Evolutionary conservation across 92 coral and sea anemone genomes (phyloP).

Genomic region (Porites rus): DNA sequence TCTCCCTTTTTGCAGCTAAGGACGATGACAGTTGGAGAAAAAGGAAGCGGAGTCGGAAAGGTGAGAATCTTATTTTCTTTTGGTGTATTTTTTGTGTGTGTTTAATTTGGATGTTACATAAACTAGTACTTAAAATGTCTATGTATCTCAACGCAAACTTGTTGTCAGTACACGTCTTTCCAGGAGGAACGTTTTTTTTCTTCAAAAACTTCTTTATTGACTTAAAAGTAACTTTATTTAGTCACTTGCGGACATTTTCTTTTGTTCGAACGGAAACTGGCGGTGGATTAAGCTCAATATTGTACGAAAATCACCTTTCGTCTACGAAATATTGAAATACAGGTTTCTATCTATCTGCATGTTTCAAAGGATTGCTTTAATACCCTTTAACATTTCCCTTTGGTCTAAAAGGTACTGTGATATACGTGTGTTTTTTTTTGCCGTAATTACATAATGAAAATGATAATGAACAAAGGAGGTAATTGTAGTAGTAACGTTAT

Average conservation of each 20-base stretch:
- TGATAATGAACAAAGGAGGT: too few relatives aligned
- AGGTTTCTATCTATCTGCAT: too few relatives aligned
- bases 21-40: slow-evolving; percentile 84
- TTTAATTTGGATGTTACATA: neutral
- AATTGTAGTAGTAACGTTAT: too few relatives aligned
- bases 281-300: neutral
- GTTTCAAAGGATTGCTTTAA: too few relatives aligned
- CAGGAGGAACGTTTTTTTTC: neutral
- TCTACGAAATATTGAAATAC: neutral
- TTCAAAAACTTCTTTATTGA: neutral
- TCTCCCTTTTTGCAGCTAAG: slow-evolving; percentile 65
- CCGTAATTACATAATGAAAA: too few relatives aligned
- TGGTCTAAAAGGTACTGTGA: too few relatives aligned
- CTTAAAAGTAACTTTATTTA: neutral
- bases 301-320: neutral
- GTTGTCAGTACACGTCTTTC: too few relatives aligned
- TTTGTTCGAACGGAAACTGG: neutral
- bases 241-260: neutral
- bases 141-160: too few relatives aligned
- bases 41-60: slow-evolving; percentile 95
- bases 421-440: too few relatives aligned
- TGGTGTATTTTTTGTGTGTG: neutral
- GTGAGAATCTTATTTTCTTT: slow-evolving; percentile 30
- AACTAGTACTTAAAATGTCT: too few relatives aligned
- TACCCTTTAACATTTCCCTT: too few relatives aligned